These are phyloP conservation scores for Amblyteles armatorius DNA, from an alignment of 2,888 invertebrate genomes.

Conservation along the genomic window DNA sequence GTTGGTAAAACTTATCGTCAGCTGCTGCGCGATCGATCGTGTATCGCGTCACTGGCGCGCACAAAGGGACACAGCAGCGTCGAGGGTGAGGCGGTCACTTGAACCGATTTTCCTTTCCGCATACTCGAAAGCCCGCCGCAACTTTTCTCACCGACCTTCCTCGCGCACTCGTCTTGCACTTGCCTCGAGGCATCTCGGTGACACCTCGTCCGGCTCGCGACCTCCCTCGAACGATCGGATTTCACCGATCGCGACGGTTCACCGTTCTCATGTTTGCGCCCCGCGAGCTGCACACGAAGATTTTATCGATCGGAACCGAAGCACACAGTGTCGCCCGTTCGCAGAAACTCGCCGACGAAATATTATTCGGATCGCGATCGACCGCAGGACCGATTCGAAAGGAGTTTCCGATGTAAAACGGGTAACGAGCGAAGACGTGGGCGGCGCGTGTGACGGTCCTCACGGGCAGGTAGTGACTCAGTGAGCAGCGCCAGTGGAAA, in stretches of 20 bases:
- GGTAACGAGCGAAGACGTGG: not conserved
- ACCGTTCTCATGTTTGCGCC: not conserved
- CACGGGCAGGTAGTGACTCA: slow-evolving; percentile 79
- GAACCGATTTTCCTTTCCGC: slow-evolving; percentile 5
- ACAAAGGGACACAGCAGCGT: not conserved
- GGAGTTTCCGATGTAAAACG: not conserved
- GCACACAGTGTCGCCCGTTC: no score
- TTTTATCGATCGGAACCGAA: no score
- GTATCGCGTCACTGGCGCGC: not conserved
- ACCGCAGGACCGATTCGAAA: no score
- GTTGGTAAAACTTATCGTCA: slow-evolving; percentile 1
- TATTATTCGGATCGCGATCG: no score
- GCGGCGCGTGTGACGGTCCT: slow-evolving; percentile 67
- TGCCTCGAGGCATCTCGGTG: slow-evolving; percentile 4
- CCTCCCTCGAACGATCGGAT: not conserved
- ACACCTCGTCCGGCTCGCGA: not conserved
- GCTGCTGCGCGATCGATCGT: not conserved
- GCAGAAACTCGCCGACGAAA: no score
- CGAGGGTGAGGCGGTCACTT: not conserved
- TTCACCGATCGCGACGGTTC: not conserved
- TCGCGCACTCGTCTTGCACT: not conserved
- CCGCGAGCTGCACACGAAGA: no score
- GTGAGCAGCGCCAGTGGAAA: slow-evolving; percentile 72
- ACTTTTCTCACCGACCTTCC: slow-evolving; percentile 6
- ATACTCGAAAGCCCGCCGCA: not conserved